phyloP scores from a whole-genome alignment of 2,113 vertebrate genomes.

The Phocoena phocoena region DNA sequence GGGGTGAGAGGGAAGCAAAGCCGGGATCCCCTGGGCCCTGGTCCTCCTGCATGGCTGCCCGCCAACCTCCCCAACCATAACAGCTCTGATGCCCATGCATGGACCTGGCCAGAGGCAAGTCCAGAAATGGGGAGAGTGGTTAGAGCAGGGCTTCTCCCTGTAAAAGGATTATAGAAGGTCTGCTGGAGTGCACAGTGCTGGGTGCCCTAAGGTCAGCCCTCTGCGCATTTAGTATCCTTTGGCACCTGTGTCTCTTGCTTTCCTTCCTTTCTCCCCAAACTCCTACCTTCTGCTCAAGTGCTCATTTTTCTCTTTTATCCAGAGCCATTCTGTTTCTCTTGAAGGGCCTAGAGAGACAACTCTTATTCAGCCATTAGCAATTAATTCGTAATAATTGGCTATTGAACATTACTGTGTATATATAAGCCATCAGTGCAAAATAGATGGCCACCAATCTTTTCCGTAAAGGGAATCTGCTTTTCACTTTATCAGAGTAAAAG shows the following conservation, averaged over 20 bases:
- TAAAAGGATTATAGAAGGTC: not conserved
- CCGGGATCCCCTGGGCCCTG: not conserved
- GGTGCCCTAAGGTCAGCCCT: not conserved
- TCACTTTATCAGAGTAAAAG: not conserved
- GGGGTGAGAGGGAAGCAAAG: not conserved
- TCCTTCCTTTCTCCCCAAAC: not conserved
- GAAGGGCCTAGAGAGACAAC: not conserved
- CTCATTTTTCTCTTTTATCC: not conserved
- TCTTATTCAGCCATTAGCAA: not conserved
- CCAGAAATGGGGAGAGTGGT: not conserved
- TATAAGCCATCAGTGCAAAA: not conserved
- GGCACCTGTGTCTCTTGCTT: not conserved
- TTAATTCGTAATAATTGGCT: not conserved
- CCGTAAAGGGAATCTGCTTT: not conserved
- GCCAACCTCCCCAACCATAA: not conserved
- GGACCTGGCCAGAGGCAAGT: not conserved
- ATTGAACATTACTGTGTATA: not conserved
- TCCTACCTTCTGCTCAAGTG: not conserved
- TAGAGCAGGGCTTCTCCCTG: not conserved
- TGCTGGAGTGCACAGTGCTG: not conserved
- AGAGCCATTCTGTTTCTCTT: slow-evolving; percentile 13
- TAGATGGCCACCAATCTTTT: not conserved
- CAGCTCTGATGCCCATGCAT: not conserved
- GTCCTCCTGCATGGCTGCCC: not conserved
- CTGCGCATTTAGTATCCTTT: not conserved